phyloP scores from a whole-genome alignment of 2,113 vertebrate genomes.

The Heterocephalus glaber region DNA sequence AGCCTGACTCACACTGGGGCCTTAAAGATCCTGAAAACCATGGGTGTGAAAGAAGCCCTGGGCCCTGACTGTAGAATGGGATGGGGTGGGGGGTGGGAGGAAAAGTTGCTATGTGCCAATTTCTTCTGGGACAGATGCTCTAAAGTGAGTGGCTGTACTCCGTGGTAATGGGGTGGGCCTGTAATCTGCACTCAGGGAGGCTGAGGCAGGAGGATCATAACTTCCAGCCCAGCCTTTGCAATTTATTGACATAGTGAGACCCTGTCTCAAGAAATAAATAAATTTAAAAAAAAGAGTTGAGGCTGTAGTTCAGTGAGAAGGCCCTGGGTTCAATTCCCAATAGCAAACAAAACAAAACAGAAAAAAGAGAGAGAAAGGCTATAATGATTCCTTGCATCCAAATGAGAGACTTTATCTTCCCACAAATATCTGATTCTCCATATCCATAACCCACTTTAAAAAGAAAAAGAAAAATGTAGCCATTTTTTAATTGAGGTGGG shows the following conservation, averaged over 20 bases:
- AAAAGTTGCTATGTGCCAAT: background rate
- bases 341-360: background rate
- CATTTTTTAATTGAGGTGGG: background rate
- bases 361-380: background rate
- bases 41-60: fast-evolving
- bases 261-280: background rate
- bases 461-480: background rate
- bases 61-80: fast-evolving
- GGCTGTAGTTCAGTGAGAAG: background rate
- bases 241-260: background rate
- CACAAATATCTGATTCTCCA: background rate
- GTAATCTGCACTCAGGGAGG: background rate
- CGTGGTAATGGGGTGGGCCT: background rate
- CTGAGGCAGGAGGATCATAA: background rate
- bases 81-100: background rate
- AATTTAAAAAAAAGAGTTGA: background rate
- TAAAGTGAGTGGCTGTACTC: too few species aligned
- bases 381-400: background rate
- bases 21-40: background rate
- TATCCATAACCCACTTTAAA: background rate
- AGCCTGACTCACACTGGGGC: background rate
- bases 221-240: background rate
- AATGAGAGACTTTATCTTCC: background rate
- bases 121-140: background rate
- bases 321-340: background rate